Conservation (phyloP, 2,797 vertebrate genomes). For the Malacoctenus gilli region DNA sequence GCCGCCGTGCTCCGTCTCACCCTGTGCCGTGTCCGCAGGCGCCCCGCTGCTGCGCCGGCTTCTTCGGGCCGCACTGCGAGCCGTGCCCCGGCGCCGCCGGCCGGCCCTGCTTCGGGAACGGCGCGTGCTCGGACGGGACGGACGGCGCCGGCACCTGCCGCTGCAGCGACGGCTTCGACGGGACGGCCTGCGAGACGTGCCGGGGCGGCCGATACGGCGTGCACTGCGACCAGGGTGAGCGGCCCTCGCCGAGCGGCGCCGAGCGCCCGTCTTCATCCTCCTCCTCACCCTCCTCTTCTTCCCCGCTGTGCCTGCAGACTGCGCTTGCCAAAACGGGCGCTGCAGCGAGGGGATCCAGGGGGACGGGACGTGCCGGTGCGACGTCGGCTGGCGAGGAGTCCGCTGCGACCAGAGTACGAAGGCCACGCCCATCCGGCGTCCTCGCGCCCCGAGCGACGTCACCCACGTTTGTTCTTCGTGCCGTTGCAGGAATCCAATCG, state of each 20-base stretch:
- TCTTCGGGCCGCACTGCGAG: conserved; percentile 89
- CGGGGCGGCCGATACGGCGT: conserved; percentile 79
- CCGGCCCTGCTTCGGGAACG: conserved; percentile 85
- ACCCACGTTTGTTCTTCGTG: too few species aligned
- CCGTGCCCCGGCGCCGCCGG: conserved; percentile 83
- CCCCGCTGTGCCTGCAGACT: too few species aligned
- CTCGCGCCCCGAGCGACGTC: too few species aligned
- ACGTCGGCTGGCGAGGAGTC: conserved; percentile 89
- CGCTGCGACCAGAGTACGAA: conserved; percentile 73
- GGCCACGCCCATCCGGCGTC: too few species aligned
- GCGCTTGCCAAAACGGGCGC: conserved; percentile 84
- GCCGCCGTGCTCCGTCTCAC: too few species aligned
- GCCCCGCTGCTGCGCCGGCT: conserved; percentile 85
- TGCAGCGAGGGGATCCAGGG: conserved; percentile 85
- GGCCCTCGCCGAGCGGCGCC: too few species aligned
- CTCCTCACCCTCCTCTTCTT: not conserved
- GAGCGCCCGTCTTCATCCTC: not conserved
- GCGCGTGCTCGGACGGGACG: conserved; percentile 85
- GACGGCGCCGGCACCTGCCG: conserved; percentile 85
- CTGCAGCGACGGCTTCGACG: conserved; percentile 82
- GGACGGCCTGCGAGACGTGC: conserved; percentile 91
- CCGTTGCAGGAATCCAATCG: conserved; percentile 82
- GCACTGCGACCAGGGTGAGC: conserved; percentile 90
- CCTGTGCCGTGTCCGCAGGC: conserved; percentile 74
- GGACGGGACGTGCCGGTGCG: conserved; percentile 89